Evolutionary conservation across 2,797 vertebrate species (phyloP).

Genomic region (Eulemur albifrons): DNA sequence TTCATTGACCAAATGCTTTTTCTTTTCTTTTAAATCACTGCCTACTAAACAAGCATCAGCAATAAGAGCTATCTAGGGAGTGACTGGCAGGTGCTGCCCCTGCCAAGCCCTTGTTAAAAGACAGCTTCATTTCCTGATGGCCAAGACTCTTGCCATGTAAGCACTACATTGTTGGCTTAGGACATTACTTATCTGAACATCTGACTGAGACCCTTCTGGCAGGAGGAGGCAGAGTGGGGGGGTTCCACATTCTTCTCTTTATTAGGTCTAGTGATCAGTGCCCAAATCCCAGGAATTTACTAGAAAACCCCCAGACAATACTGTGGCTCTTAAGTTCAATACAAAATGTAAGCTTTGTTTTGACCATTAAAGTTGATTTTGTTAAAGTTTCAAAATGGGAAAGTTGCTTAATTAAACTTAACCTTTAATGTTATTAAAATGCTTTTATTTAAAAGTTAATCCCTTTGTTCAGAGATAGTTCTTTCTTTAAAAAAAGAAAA

Average conservation of each 20-base stretch:
- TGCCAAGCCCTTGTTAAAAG: background rate
- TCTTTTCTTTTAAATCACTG: constrained; percentile 13
- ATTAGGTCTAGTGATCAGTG: background rate
- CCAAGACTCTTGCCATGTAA: background rate
- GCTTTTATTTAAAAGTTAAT: background rate
- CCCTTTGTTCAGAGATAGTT: background rate
- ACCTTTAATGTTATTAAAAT: constrained; percentile 2
- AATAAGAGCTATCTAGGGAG: background rate
- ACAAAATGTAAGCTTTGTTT: background rate
- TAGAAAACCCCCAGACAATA: background rate
- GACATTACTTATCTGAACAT: background rate
- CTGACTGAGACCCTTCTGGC: background rate
- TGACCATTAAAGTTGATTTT: background rate
- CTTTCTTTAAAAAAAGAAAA: constrained; percentile 17
- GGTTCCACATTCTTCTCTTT: background rate
- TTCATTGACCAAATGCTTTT: background rate
- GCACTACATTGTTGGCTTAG: background rate
- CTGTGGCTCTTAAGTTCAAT: background rate
- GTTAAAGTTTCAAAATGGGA: background rate
- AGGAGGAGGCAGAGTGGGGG: background rate
- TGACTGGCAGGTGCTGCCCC: background rate
- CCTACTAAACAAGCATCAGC: background rate
- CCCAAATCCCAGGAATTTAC: background rate
- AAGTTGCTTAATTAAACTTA: constrained; percentile 11
- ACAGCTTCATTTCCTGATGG: background rate